phyloP scores from a whole-genome alignment of 1,140 invertebrate genomes.

The Chelonus insularis region DNA sequence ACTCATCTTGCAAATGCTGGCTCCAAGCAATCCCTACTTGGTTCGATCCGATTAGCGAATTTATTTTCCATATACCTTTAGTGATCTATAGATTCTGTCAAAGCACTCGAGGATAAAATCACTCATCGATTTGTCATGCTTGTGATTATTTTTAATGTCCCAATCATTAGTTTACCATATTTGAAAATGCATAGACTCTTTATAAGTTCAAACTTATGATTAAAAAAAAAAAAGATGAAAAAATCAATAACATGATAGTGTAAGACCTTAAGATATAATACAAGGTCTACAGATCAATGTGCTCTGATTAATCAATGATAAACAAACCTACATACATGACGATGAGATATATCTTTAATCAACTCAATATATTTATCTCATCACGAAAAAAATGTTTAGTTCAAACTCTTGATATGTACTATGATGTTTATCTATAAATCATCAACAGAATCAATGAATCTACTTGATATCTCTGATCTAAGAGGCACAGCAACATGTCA shows the following conservation, averaged over 20 bases:
- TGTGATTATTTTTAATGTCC: background rate
- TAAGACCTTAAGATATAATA: background rate
- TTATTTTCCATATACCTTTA: background rate
- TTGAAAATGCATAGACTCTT: background rate
- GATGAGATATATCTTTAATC: background rate
- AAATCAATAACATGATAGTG: background rate
- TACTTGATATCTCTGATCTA: no score
- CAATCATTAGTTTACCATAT: background rate
- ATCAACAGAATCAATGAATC: background rate
- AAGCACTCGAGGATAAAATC: conserved; percentile 6
- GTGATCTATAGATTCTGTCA: conserved; percentile 5
- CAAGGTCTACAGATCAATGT: conserved; percentile 4
- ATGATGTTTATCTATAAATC: no score
- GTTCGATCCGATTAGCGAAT: conserved; percentile 5
- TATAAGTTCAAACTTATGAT: background rate
- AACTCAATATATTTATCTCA: background rate
- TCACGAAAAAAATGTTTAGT: background rate
- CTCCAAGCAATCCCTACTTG: conserved; percentile 1
- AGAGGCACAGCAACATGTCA: background rate
- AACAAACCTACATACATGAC: no score
- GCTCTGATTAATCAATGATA: background rate
- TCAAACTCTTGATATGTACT: no score
- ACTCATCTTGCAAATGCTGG: background rate
- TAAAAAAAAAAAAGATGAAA: no score
- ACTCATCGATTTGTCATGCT: conserved; percentile 1